These are phyloP conservation scores for Sebastes iracundus DNA, from an alignment of 2,797 vertebrate genomes.

Conservation along the genomic window DNA sequence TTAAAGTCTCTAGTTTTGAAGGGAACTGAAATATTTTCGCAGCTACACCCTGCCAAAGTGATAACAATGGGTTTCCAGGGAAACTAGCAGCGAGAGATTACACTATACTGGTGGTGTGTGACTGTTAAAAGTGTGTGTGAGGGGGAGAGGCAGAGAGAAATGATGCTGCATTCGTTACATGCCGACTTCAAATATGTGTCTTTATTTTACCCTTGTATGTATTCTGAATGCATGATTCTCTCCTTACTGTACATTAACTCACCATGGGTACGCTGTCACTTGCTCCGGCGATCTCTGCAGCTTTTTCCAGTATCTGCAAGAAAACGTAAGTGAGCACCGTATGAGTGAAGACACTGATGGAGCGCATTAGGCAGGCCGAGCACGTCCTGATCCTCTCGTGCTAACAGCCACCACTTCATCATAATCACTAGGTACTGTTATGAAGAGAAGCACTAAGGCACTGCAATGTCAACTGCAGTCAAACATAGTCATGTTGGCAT, in stretches of 20 bases:
- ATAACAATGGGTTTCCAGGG: constrained; percentile 55
- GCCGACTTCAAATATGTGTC: not conserved
- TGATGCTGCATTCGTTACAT: not conserved
- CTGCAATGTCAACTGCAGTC: constrained; percentile 8
- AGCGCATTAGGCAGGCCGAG: constrained; percentile 35
- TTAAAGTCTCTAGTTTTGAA: constrained; percentile 29
- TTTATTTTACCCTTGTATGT: not conserved
- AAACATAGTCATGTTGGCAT: no score
- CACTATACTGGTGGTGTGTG: constrained; percentile 1
- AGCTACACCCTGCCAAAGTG: constrained; percentile 27
- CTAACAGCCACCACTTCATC: constrained; percentile 47
- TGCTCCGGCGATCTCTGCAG: constrained; percentile 90
- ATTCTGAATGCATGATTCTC: not conserved
- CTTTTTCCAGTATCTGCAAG: constrained; percentile 96
- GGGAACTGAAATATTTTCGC: constrained; percentile 28
- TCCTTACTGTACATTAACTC: constrained; percentile 31
- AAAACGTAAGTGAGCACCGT: not conserved
- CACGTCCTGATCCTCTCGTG: constrained; percentile 43
- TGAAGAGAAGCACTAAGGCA: constrained; percentile 31
- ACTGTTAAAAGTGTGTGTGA: not conserved
- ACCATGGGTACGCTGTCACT: constrained; percentile 88
- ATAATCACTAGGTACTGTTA: constrained; percentile 35
- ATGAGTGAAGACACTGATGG: constrained; percentile 14
- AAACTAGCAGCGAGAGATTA: constrained; percentile 28
- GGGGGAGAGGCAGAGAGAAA: not conserved